Evolutionary conservation across 2,797 vertebrate species (phyloP), one percentile per base, ranked within the genome.

Genomic region (Chelon auratus): DNA sequence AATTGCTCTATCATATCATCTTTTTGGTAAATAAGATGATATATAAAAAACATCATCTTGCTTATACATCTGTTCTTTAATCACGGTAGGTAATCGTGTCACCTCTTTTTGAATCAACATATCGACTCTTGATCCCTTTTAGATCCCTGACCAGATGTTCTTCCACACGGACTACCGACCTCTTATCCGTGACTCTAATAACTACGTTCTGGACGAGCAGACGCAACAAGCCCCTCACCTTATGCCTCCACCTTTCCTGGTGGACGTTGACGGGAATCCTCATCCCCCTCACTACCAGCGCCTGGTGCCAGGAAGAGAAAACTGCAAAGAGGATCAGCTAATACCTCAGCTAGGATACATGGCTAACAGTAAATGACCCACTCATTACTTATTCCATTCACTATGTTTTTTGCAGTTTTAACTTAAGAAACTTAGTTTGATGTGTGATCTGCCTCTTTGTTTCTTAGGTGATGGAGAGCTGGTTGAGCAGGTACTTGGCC

Each of bases 131-230:
- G 3, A 37, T 82, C 59, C 30, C 11, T 26, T 66, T 37, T 89
- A 99, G 98, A 97, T 99, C 92, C 97, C 97, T 59, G 97, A 99
- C 89, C 98, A 99, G 93, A 99, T 99, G 98, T 99, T 99, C 93
- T 99, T 98, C 95, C 98, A 99, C 83, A 99, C 98, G 37, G 98
- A 99, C 93, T 99, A 96, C 90, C 95, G 98, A 30, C 98, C 98
- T 3, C 93, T 99, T 59, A 99, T 99, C 79, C 96, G 98, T n/a
- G 98, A 99, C 85, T 84, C 96, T 48, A 99, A 98, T 78, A 99
- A 98, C 92, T 99, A 95, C n/a, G 98, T 99, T 56, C 84, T 99
- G 90, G 98, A 99, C 52, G 98, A 99, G 80, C 98, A 99, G 93
- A 99, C 98, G 0, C 98, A 99, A 80, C 98, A 99, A 89, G 98